These are phyloP conservation scores for Pherbina coryleti DNA, from an alignment of 2,888 invertebrate species.

Conservation along the genomic window DNA sequence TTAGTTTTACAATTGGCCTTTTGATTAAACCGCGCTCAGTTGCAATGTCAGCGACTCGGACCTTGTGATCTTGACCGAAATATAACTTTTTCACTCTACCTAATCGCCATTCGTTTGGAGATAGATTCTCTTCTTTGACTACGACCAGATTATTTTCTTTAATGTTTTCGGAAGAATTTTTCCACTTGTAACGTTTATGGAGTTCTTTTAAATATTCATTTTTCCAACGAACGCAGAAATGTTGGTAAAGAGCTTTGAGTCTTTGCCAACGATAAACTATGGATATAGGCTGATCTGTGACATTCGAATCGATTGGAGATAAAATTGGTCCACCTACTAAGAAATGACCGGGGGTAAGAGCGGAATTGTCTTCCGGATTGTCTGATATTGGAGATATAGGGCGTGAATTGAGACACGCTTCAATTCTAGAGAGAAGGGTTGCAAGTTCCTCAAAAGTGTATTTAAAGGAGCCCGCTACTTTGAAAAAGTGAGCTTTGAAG, in stretches of 20 bases:
- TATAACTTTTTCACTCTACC: neutral
- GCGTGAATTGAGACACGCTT: conserved; percentile 37
- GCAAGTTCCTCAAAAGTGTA: conserved; percentile 38
- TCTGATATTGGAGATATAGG: conserved; percentile 34
- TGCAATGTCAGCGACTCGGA: conserved; percentile 16
- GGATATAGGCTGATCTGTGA: neutral
- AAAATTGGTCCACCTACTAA: conserved; percentile 25
- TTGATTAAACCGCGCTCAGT: neutral
- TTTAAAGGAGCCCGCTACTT: neutral
- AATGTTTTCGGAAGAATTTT: neutral
- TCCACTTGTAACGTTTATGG: conserved; percentile 21
- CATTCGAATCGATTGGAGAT: conserved; percentile 1
- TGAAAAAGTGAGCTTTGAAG: neutral
- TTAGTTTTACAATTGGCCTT: neutral
- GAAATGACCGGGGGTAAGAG: conserved; percentile 40
- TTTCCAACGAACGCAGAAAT: conserved; percentile 3
- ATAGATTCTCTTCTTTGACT: conserved; percentile 6
- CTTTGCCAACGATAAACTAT: conserved; percentile 7
- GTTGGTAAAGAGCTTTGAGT: neutral
- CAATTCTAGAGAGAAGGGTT: conserved; percentile 24
- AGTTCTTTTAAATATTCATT: conserved; percentile 4
- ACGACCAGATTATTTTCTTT: conserved; percentile 14
- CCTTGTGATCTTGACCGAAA: neutral
- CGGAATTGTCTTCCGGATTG: conserved; percentile 15
- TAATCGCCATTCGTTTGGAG: conserved; percentile 23